Base-by-base conservation (phyloP, 2,888 invertebrate species). In the Minunthozetes semirufus region DNA sequence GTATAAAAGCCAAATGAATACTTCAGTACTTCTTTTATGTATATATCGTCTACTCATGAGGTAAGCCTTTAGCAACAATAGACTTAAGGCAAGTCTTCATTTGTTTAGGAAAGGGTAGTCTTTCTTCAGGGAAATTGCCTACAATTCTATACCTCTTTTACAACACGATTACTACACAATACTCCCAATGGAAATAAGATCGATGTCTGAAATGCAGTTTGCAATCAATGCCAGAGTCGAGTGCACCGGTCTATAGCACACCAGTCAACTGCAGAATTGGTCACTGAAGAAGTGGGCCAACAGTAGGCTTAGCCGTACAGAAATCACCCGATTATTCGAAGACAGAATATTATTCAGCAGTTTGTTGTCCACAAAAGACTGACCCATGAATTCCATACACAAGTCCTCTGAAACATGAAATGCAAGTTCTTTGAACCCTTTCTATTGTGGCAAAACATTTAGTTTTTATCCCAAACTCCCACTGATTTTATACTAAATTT, bases 301-400 rank as follows among this genome's bases (percentile, higher is more conserved):
- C 66, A 66, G 38, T 66, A 42, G 66, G 66, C 63, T 63, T 63
- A 63, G 33, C 66, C 42, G 2, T 66, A 66, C 66, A 66, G 11
- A 42, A 42, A 42, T 66, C 42, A 22, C 19, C 33, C 38, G 66
- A 66, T 66, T 66, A 66, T 66, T 29, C 42, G 19, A 29, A 42
- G 66, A 66, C 33, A 66, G 33, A 33, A 38, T 66, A 66, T 17
- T 63, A 63, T 63, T 63, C 38, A 5, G 22, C 27, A 33, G 25
- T 59, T 59, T 27, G 25, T 59, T 59, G 59, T 59, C 42, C 42
- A 42, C 42, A 42, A 42, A 9, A 42, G 19, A 42, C 42, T 42
- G 42, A 42, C 42, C 42, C 42, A 33, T 33, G 33, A 33, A 33
- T 33, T 3, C 4, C 4, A 33, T 42, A 42, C 13, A 42, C 9